A percentile compares a stretch with the other conserved stretches of the same genome.
Evolutionary conservation across 2,113 vertebrate species (phyloP).

Genomic region (Martes martes): DNA sequence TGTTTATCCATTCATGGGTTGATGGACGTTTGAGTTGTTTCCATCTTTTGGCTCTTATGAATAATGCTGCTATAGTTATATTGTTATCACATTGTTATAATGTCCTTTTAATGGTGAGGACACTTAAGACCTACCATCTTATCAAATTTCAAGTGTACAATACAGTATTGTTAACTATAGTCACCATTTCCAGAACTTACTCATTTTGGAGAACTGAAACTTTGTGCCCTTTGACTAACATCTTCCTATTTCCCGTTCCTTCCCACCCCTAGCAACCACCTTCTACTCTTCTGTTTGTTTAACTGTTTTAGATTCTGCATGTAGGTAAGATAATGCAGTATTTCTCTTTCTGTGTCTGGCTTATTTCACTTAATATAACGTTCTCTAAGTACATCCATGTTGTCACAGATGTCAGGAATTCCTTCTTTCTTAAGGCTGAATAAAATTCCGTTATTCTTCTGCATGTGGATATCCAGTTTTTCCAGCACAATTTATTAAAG

Average conservation of each 20-base stretch:
- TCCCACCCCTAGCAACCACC: background rate
- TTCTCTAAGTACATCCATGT: background rate
- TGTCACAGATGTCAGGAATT: background rate
- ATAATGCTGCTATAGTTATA: background rate
- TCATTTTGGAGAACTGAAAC: background rate
- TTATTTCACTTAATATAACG: background rate
- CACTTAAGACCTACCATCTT: background rate
- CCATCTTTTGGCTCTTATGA: background rate
- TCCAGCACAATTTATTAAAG: background rate
- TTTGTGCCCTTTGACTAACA: background rate
- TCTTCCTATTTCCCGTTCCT: background rate
- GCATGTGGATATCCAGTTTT: background rate
- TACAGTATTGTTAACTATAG: background rate
- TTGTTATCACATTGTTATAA: background rate
- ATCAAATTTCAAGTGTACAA: background rate
- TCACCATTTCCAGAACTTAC: background rate
- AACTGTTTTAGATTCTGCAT: background rate
- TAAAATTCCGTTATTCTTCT: background rate
- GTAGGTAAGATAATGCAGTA: background rate
- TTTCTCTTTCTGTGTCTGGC: background rate
- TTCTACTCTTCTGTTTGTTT: background rate
- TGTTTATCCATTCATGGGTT: background rate
- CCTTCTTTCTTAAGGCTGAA: background rate
- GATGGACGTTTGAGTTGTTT: background rate
- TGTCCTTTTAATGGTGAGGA: background rate